Percentiles rank a stretch among this genome's conserved stretches.
Conservation (phyloP, 1,140 invertebrate genomes). For the Solenopsis invicta region DNA sequence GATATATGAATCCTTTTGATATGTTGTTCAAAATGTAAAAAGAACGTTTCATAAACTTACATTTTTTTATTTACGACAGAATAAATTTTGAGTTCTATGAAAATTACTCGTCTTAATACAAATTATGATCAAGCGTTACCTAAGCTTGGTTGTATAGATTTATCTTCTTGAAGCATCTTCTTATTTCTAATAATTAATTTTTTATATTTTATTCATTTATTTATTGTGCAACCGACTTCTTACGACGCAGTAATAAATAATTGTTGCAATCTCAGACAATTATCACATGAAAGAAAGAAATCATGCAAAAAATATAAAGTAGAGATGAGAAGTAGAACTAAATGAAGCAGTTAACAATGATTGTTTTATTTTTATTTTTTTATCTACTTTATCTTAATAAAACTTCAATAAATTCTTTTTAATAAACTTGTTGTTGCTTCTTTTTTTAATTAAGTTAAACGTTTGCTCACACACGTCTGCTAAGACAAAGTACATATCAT, state of each 20-base stretch:
- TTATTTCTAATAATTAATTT: background rate
- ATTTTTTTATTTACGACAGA: background rate
- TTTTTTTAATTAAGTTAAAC: constrained; percentile 5
- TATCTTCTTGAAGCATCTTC: background rate
- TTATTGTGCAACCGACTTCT: background rate
- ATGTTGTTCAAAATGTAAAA: background rate
- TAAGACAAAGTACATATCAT: background rate
- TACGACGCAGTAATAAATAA: background rate
- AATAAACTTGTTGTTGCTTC: no score
- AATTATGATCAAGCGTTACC: background rate
- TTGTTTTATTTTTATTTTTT: no score
- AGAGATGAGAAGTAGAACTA: background rate
- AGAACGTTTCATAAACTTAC: background rate
- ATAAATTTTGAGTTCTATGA: no score
- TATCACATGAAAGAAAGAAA: background rate
- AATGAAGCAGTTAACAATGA: background rate
- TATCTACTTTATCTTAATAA: no score
- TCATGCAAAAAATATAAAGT: background rate
- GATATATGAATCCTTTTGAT: background rate
- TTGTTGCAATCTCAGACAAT: background rate
- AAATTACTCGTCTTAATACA: background rate
- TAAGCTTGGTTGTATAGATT: background rate
- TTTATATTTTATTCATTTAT: background rate
- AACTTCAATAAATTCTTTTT: no score
- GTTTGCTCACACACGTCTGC: background rate